A percentile compares a stretch with the other conserved stretches of the same genome.
Evolutionary conservation across 2,113 vertebrate genomes (phyloP).

Genomic region (Ptychochromis oligacanthus): DNA sequence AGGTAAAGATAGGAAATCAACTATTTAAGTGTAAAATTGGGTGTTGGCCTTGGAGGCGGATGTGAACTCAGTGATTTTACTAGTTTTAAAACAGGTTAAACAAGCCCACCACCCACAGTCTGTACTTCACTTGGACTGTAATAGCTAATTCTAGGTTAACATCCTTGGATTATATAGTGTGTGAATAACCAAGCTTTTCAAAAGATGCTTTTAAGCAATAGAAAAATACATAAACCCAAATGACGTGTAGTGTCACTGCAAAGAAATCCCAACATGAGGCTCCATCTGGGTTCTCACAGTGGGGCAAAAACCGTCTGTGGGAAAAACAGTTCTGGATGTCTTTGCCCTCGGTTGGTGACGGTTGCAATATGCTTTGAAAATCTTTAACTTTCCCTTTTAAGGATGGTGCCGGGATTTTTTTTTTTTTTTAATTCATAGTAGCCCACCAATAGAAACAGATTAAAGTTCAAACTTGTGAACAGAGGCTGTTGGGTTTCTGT

Average conservation of each 20-base stretch:
- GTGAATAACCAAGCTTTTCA: background rate
- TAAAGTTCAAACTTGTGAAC: conserved; percentile 20
- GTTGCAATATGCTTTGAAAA: conserved; percentile 50
- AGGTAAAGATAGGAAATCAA: background rate
- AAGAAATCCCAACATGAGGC: conserved; percentile 36
- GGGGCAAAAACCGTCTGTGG: conserved; percentile 49
- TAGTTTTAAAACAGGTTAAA: conserved; percentile 3
- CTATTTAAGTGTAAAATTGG: too few species aligned
- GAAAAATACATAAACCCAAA: conserved; percentile 2
- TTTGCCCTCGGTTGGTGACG: conserved; percentile 35
- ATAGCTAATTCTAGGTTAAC: background rate
- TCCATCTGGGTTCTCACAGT: conserved; percentile 62
- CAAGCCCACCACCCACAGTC: background rate
- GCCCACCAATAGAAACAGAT: background rate
- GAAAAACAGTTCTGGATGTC: conserved; percentile 49
- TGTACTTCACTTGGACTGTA: background rate
- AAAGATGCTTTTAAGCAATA: background rate
- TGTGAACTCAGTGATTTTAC: background rate
- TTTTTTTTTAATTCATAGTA: background rate
- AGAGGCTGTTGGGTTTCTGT: background rate
- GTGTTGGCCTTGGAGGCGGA: background rate
- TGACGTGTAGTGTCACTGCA: conserved; percentile 32
- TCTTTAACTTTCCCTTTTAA: conserved; percentile 47
- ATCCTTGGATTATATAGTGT: background rate
- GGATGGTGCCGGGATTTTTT: background rate